Evolutionary conservation across 2,797 vertebrate genomes (phyloP).

Genomic region (Buceros bicornis): DNA sequence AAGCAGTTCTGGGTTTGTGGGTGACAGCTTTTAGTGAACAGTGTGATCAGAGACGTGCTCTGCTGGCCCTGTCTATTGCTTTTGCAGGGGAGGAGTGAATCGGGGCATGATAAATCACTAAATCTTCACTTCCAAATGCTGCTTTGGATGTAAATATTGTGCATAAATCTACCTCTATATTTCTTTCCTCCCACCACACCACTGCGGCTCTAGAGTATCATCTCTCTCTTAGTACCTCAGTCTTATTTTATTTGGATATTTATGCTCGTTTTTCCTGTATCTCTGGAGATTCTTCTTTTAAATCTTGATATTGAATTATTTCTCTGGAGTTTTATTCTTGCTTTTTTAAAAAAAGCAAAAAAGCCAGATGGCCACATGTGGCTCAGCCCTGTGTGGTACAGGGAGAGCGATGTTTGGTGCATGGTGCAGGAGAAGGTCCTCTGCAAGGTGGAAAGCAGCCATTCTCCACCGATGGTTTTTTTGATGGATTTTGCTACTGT

Average conservation of each 20-base stretch:
- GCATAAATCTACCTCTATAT: background rate
- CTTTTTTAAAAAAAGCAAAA: background rate
- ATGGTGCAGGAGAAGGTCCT: background rate
- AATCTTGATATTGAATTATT: background rate
- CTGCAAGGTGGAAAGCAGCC: background rate
- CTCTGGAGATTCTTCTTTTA: background rate
- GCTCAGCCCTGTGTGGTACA: background rate
- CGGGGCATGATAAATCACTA: background rate
- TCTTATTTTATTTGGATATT: background rate
- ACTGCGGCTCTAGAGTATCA: background rate
- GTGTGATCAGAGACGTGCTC: background rate
- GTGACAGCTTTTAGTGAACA: background rate
- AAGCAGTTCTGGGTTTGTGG: background rate
- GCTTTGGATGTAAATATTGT: background rate
- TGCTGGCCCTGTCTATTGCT: background rate
- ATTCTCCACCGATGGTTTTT: background rate
- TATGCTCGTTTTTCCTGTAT: background rate
- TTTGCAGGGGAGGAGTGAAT: background rate
- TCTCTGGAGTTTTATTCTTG: background rate
- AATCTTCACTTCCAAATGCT: background rate
- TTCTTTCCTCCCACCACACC: background rate
- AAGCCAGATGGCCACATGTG: background rate
- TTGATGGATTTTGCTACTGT: background rate
- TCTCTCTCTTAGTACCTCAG: background rate
- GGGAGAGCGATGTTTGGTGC: background rate